Base-by-base conservation (phyloP, 2,797 vertebrate genomes). In the Neopelma chrysocephalum region DNA sequence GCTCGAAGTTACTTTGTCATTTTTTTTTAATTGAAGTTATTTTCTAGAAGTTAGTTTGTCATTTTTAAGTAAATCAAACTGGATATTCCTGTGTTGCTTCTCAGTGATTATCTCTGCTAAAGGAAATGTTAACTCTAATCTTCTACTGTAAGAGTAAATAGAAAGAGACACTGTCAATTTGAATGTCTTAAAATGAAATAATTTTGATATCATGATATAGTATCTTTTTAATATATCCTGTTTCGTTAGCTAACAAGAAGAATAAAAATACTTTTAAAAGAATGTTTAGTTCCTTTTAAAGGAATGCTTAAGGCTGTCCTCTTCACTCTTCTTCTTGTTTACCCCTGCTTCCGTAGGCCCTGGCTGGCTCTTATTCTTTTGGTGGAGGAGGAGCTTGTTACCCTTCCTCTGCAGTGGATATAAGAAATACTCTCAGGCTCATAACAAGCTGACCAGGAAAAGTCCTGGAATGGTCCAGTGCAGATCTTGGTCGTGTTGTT, bases 91-190 rank as follows among this genome's bases (percentile, higher is more conserved):
- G 36, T 61, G 20, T 78, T 94, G 32, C 56, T 90, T 79, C 62
- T 94, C 51, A 27, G 82, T 82, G 66, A 62, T 93, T 73, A 32
- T 92, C 36, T 64, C 66, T 69, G 58, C 65, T 82, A 87, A 93
- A 87, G 70, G 57, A 91, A 80, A 94, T 6, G 43, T 86, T 89
- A 82, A 15, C 69, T 84, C 27, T 86, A 15, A 69, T 96, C 56
- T 83, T 71, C 48, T 71, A 15, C 60, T 83, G 0, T 29, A 83
- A 76, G 34, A 71, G 17, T 47, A 58, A 76, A 91, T 56, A 78
- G 58, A 27, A 92, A 83, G 79, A 81, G 82, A 92, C 84, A 66
- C 93, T 88, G 93, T 94, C 95, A 66, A 66, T 94, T 93, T 88
- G 40, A 90, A 86, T 95, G 50, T 79, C 81, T 89, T 82, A 64